Evolutionary conservation across 2,888 invertebrate genomes (phyloP).

Genomic region (Hemicrepidius hirtus): DNA sequence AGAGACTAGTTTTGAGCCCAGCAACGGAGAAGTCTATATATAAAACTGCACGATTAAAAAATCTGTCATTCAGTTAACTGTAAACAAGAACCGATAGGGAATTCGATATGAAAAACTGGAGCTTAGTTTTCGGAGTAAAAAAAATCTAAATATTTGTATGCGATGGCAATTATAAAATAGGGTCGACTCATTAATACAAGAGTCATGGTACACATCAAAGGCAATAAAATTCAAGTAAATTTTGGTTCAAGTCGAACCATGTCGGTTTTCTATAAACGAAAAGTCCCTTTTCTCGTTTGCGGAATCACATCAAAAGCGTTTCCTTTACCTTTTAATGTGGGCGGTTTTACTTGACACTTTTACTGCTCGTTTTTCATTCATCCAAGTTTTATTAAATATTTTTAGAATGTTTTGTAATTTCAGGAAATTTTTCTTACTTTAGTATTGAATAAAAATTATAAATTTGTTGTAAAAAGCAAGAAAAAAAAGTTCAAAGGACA

Average conservation of each 20-base stretch:
- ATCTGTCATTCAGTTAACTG: no score
- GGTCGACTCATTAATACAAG: not conserved
- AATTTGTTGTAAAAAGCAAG: no score
- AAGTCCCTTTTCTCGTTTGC: not conserved
- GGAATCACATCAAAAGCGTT: conserved; percentile 3
- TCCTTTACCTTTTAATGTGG: conserved; percentile 3
- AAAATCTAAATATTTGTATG: not conserved
- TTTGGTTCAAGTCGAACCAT: not conserved
- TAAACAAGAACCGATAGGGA: no score
- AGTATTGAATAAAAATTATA: no score
- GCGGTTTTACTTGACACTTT: conserved; percentile 7
- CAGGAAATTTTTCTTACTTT: no score
- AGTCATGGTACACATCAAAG: conserved; percentile 12
- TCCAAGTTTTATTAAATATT: not conserved
- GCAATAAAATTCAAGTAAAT: not conserved
- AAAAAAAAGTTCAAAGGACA: no score
- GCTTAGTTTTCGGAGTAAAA: no score
- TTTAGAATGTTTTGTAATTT: not conserved
- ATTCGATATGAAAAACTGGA: no score
- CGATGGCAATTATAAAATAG: not conserved
- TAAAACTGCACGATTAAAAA: no score
- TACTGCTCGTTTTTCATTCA: not conserved
- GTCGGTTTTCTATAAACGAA: conserved; percentile 5
- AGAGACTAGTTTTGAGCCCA: no score
- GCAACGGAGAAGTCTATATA: no score